Percentiles rank a stretch among this genome's conserved stretches.
These are phyloP conservation scores for Menidia beryllina DNA, from an alignment of 2,113 vertebrate genomes.

Conservation along the genomic window DNA sequence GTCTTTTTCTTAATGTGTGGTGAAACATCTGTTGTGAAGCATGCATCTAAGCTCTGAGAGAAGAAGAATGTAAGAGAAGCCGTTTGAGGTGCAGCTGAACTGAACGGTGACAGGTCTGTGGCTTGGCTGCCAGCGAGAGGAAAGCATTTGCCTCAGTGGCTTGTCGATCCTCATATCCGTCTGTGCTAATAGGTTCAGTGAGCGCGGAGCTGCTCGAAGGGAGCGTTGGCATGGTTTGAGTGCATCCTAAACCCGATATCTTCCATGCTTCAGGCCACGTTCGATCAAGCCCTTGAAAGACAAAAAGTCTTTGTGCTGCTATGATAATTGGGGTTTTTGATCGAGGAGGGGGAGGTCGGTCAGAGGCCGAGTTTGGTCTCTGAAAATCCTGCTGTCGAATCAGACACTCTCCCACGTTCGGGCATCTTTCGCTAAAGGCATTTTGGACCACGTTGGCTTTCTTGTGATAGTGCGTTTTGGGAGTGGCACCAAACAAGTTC, in stretches of 20 bases:
- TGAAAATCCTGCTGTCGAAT: constrained; percentile 18
- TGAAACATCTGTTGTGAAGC: not conserved
- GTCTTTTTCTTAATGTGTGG: not conserved
- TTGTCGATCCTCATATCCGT: constrained; percentile 61
- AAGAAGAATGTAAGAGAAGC: no score
- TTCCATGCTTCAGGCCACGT: constrained; percentile 32
- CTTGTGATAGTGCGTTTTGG: constrained; percentile 48
- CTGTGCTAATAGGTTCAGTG: constrained; percentile 46
- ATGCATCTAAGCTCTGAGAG: not conserved
- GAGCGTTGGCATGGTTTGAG: constrained; percentile 30
- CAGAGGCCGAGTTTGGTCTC: not conserved
- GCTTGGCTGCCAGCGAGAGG: constrained; percentile 28
- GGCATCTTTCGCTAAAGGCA: not conserved
- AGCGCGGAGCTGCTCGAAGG: constrained; percentile 51
- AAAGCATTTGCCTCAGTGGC: constrained; percentile 50
- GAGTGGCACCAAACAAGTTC: constrained; percentile 52
- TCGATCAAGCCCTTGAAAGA: constrained; percentile 43
- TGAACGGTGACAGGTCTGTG: constrained; percentile 46
- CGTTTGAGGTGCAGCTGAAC: not conserved
- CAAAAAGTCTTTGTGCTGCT: constrained; percentile 37
- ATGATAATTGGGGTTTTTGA: constrained; percentile 45
- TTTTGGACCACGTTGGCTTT: constrained; percentile 21
- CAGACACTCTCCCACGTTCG: not conserved
- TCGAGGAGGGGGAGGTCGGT: constrained; percentile 23
- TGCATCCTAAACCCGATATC: constrained; percentile 36